phyloP scores from a whole-genome alignment of 2,113 vertebrate species.

The Channa argus region DNA sequence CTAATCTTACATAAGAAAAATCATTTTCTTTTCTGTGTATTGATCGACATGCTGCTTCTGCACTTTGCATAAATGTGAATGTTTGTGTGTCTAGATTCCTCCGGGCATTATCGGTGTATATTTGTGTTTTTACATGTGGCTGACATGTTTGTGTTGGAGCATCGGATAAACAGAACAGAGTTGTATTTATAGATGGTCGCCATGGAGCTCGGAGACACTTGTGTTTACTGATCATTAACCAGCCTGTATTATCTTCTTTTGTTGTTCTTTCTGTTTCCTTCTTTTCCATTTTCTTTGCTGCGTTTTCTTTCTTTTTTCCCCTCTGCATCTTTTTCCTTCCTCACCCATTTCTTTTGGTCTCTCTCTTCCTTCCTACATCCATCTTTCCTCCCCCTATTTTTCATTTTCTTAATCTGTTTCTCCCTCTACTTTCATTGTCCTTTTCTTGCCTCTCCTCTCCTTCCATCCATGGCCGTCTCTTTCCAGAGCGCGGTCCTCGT shows the following conservation, averaged over 20 bases:
- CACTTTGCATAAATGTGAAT: constrained; percentile 63
- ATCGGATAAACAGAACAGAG: constrained; percentile 35
- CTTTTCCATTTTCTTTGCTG: neutral
- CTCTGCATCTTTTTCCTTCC: neutral
- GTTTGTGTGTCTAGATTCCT: constrained; percentile 23
- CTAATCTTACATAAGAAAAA: constrained; percentile 62
- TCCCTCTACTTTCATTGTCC: too few species aligned
- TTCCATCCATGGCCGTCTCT: neutral
- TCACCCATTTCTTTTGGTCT: neutral
- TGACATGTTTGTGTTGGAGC: constrained; percentile 52
- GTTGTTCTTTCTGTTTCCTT: neutral
- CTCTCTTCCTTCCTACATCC: neutral
- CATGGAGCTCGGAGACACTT: constrained; percentile 69
- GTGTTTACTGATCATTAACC: constrained; percentile 56
- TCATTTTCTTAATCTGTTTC: neutral
- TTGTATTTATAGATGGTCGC: constrained; percentile 67
- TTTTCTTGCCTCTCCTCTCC: neutral
- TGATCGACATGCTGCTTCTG: constrained; percentile 65
- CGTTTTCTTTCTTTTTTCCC: neutral
- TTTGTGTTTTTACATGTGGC: constrained; percentile 63
- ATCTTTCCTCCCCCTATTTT: neutral
- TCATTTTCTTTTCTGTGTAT: constrained; percentile 59
- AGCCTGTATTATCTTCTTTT: constrained; percentile 24
- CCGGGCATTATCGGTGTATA: constrained; percentile 47
- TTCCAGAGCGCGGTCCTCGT: constrained; percentile 79